These are phyloP conservation scores for Argynnis bischoffii DNA, from an alignment of 2,888 invertebrate genomes.

Conservation along the genomic window DNA sequence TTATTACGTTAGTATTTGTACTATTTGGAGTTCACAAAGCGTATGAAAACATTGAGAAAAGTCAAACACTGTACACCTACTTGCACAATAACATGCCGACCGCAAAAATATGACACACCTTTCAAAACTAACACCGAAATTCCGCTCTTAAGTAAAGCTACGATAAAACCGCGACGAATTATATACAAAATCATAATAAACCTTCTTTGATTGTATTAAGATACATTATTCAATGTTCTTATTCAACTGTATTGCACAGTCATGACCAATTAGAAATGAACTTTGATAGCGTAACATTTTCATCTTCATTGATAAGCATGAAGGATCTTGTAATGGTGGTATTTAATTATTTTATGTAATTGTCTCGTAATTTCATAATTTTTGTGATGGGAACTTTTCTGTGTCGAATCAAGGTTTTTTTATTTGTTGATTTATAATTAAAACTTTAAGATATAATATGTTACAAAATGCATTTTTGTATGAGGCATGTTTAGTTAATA, in stretches of 20 bases:
- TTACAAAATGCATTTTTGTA: slow-evolving; percentile 4
- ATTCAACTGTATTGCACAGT: neutral
- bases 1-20: slow-evolving; percentile 34
- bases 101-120: slow-evolving; percentile 31
- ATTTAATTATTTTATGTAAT: slow-evolving; percentile 21
- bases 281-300: slow-evolving; percentile 41
- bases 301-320: slow-evolving; percentile 40
- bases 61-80: slow-evolving; percentile 28
- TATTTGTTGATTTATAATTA: slow-evolving; percentile 6
- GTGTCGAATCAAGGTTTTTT: slow-evolving; percentile 18
- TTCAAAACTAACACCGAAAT: slow-evolving; percentile 33
- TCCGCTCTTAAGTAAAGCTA: slow-evolving; percentile 34
- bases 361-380: slow-evolving; percentile 32
- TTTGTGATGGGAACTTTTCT: slow-evolving; percentile 25
- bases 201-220: slow-evolving; percentile 17
- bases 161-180: slow-evolving; percentile 24
- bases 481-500: too few species aligned
- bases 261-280: slow-evolving; percentile 42
- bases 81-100: slow-evolving; percentile 36
- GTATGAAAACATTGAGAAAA: slow-evolving; percentile 31
- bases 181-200: slow-evolving; percentile 14
- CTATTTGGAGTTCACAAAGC: slow-evolving; percentile 28
- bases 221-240: slow-evolving; percentile 14
- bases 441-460: slow-evolving; percentile 2
- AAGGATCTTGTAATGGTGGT: slow-evolving; percentile 40